Conservation (phyloP, 2,113 vertebrate species). For the Aplodontia rufa region DNA sequence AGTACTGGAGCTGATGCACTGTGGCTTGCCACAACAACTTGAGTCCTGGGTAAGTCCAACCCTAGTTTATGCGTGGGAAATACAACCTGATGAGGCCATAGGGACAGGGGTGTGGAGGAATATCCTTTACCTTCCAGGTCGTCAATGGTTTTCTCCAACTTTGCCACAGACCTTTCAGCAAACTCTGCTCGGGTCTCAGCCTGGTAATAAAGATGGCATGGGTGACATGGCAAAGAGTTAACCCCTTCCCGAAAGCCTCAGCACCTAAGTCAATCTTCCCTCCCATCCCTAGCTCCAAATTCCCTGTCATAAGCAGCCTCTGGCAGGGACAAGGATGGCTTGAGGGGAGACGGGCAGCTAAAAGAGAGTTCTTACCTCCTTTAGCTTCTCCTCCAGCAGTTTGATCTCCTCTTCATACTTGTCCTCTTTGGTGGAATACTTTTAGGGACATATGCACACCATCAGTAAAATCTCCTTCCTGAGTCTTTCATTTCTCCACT, state of each 20-base stretch:
- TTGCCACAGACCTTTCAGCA: constrained; percentile 97
- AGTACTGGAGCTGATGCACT: neutral
- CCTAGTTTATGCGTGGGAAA: neutral
- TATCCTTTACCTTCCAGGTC: constrained; percentile 95
- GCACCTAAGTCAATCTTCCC: neutral
- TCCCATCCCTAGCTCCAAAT: neutral
- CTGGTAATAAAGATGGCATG: constrained; percentile 78
- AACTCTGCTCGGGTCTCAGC: constrained; percentile 98
- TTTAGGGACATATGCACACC: constrained; percentile 57
- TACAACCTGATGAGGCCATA: neutral
- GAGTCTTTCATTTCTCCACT: neutral
- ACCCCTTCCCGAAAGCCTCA: neutral
- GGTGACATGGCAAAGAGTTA: neutral
- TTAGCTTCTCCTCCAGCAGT: constrained; percentile 97
- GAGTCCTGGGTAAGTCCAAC: neutral
- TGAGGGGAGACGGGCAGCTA: neutral
- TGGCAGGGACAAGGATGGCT: neutral
- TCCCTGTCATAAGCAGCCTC: neutral
- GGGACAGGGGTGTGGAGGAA: neutral
- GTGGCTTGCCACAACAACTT: neutral
- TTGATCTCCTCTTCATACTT: constrained; percentile 98
- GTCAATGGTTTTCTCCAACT: constrained; percentile 98
- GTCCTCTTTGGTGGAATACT: constrained; percentile 98
- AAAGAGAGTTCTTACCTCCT: constrained; percentile 89
- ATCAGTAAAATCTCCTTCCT: neutral